These are phyloP conservation scores for Troides helena DNA, from an alignment of 2,888 invertebrate species.

Conservation along the genomic window DNA sequence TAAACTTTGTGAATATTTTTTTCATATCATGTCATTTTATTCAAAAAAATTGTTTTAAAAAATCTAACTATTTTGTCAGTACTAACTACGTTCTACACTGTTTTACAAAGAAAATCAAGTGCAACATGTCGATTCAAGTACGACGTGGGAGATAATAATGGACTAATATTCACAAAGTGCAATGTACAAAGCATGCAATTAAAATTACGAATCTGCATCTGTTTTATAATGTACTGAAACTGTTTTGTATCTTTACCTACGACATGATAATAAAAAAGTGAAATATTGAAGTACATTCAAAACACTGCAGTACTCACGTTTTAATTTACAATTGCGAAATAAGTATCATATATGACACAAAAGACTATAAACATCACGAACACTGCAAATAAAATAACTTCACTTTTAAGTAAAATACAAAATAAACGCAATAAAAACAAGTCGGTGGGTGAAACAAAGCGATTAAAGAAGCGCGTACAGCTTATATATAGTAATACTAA, in stretches of 20 bases:
- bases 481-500: slow-evolving; percentile 30
- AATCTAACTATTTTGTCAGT: not conserved
- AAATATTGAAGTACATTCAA: not conserved
- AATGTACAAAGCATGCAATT: not conserved
- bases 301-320: slow-evolving; percentile 36
- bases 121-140: not conserved
- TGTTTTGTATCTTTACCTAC: not conserved
- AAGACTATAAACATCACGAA: slow-evolving; percentile 34
- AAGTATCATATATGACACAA: slow-evolving; percentile 29
- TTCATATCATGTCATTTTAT: too few species aligned
- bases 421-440: slow-evolving; percentile 29
- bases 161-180: not conserved
- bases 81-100: not conserved
- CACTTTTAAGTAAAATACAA: slow-evolving; percentile 25
- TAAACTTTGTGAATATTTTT: too few species aligned
- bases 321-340: slow-evolving; percentile 33
- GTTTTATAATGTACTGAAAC: not conserved
- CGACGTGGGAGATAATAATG: slow-evolving; percentile 4
- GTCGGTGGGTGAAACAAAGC: slow-evolving; percentile 29
- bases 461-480: slow-evolving; percentile 26
- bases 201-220: not conserved
- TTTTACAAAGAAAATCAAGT: not conserved
- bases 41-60: not conserved
- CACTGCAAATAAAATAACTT: slow-evolving; percentile 31
- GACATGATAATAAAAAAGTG: slow-evolving; percentile 1